Conservation (phyloP, 1,140 invertebrate species). For the Psilanteris sp. region DNA sequence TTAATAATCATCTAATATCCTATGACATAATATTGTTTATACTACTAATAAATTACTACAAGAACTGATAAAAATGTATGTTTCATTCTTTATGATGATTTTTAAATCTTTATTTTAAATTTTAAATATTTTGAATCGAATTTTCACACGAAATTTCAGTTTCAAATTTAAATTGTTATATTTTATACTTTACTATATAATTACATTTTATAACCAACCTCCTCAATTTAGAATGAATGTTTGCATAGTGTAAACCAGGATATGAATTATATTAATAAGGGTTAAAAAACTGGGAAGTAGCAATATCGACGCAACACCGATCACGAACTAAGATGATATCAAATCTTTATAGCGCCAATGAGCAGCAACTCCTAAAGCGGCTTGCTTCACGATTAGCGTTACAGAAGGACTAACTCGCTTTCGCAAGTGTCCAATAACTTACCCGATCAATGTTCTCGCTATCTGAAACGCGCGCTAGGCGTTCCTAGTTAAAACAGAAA, state of each 20-base stretch:
- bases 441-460: slow-evolving; percentile 67
- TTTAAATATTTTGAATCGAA: too few species aligned
- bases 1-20: too few species aligned
- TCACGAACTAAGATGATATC: slow-evolving; percentile 56
- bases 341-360: slow-evolving; percentile 51
- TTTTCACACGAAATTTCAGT: too few species aligned
- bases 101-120: too few species aligned
- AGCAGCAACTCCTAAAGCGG: slow-evolving; percentile 62
- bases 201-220: too few species aligned
- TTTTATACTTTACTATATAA: too few species aligned
- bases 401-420: slow-evolving; percentile 52
- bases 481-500: slow-evolving; percentile 66
- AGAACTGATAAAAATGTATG: too few species aligned
- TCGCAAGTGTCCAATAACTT: slow-evolving; percentile 62
- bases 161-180: too few species aligned
- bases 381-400: slow-evolving; percentile 58
- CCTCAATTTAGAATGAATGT: slow-evolving; percentile 15
- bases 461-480: slow-evolving; percentile 66
- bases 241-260: slow-evolving; percentile 51
- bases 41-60: too few species aligned
- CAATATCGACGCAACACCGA: slow-evolving; percentile 62
- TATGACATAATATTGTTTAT: too few species aligned
- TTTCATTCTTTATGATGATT: too few species aligned
- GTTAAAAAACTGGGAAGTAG: slow-evolving; percentile 35
- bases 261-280: slow-evolving; percentile 28